Evolutionary conservation across 2,888 invertebrate species (phyloP).

Genomic region (Ophion obscuratus): DNA sequence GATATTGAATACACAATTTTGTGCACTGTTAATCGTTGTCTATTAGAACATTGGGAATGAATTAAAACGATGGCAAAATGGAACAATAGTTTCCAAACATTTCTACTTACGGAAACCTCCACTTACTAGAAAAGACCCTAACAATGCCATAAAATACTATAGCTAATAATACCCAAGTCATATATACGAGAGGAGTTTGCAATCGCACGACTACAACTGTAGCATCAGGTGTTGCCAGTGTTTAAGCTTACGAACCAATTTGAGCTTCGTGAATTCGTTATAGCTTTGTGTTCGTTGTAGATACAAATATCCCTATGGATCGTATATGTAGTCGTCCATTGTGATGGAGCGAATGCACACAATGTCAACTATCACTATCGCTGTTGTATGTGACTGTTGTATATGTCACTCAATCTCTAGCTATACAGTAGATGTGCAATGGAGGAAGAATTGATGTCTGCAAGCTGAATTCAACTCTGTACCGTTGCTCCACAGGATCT

Average conservation of each 20-base stretch:
- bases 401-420: conserved; percentile 36
- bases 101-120: conserved; percentile 21
- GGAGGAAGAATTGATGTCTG: conserved; percentile 25
- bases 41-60: conserved; percentile 37
- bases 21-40: conserved; percentile 11
- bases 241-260: conserved; percentile 51
- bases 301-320: conserved; percentile 21
- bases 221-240: conserved; percentile 59
- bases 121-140: conserved; percentile 43
- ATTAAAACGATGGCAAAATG: conserved; percentile 8
- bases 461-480: conserved; percentile 29
- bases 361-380: neutral
- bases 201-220: conserved; percentile 17
- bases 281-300: conserved; percentile 6
- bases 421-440: conserved; percentile 27
- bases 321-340: conserved; percentile 35
- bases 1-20: conserved; percentile 46
- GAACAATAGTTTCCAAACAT: conserved; percentile 34
- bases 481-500: neutral
- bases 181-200: neutral
- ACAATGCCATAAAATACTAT: conserved; percentile 34
- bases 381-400: conserved; percentile 11
- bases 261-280: conserved; percentile 44
- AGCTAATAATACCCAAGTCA: conserved; percentile 16
- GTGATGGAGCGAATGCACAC: conserved; percentile 10